phyloP scores from a whole-genome alignment of 2,888 invertebrate genomes.

The Thecophora atra region DNA sequence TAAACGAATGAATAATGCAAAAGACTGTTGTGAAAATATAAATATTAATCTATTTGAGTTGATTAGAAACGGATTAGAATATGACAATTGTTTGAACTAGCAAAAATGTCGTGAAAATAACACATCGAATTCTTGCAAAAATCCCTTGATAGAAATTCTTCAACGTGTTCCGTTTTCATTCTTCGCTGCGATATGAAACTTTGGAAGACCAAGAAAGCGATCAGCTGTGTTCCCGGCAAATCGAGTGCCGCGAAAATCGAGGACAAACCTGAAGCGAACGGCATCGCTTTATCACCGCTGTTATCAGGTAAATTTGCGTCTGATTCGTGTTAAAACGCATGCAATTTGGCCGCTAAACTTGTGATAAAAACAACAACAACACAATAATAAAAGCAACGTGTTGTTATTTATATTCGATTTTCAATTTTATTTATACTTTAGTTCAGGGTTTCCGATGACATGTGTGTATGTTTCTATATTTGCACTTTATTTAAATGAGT shows the following conservation, averaged over 20 bases:
- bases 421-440: constrained; percentile 43
- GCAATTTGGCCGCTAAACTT: constrained; percentile 29
- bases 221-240: constrained; percentile 65
- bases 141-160: too few species aligned
- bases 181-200: constrained; percentile 59
- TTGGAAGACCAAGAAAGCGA: constrained; percentile 66
- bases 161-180: background rate
- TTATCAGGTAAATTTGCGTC: constrained; percentile 57
- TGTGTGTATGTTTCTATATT: too few species aligned
- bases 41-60: too few species aligned
- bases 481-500: too few species aligned
- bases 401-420: constrained; percentile 20
- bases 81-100: too few species aligned
- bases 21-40: too few species aligned
- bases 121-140: too few species aligned
- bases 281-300: constrained; percentile 62
- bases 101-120: too few species aligned
- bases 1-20: too few species aligned
- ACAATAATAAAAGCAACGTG: background rate
- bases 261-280: constrained; percentile 51
- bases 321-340: background rate
- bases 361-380: constrained; percentile 32
- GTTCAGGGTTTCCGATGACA: too few species aligned
- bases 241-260: constrained; percentile 58
- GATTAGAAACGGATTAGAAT: too few species aligned